Base-by-base conservation (phyloP, 2,113 vertebrate species). In the Larimichthys crocea region DNA sequence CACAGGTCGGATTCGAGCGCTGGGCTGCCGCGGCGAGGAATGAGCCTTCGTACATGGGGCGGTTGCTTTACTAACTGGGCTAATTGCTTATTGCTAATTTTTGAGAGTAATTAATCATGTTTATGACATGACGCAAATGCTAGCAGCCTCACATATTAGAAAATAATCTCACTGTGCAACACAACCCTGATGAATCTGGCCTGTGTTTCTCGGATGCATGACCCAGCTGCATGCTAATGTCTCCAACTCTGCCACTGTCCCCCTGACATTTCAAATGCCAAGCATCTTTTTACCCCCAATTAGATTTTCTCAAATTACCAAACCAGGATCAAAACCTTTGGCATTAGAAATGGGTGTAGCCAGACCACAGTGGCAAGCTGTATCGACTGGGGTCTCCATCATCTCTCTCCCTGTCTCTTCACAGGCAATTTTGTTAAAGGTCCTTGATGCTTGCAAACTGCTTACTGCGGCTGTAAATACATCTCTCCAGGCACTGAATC, bases 341-440 rank as follows among this genome's bases (percentile, higher is more conserved):
- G 65, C 80, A 90, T 85, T 86, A 88, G 75, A 90, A 79, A 86
- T 82, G 35, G 84, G 87, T 91, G 84, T 74, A 76, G 72, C 50
- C 59, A 6, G 84, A 83, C 81, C 82, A 49, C 73, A 66, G 87
- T 77, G 77, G 60, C 61, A 62, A 80, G 76, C 70, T 77, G 70
- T 74, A 89, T 92, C 19, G 76, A 85, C 85, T 74, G 40, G 67
- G 79, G 79, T 89, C 88, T 90, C 84, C 59, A 59, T 89, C 87
- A 86, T 87, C 82, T 76, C 75, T 78, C 76, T 78, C 66, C 42
- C 82, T 4, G 79, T 85, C 83, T 90, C 78, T 89, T 93, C 82
- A 55, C 72, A 80, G 84, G 92, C 91, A 92, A 93, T 93, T 93
- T 85, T 86, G 91, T 92, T 92, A 94, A 94, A 94, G 92, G 91